A percentile compares a stretch with the other conserved stretches of the same genome.
These are phyloP conservation scores for Philereme vetulata DNA, from an alignment of 2,888 invertebrate species.

Conservation along the genomic window DNA sequence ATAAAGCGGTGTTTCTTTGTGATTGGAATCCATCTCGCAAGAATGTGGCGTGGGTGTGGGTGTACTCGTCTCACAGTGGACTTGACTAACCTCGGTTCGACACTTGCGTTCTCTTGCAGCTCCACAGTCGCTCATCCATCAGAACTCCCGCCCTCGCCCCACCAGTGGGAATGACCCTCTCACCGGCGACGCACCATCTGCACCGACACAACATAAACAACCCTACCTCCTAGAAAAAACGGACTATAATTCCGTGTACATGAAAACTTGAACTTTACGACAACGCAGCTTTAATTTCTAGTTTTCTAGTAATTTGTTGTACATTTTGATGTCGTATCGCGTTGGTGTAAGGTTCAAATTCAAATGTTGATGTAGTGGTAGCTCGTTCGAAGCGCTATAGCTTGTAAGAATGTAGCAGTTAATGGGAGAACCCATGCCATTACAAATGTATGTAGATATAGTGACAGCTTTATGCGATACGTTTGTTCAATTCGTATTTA, in stretches of 20 bases:
- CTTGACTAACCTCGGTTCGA: conserved; percentile 42
- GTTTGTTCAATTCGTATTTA: conserved; percentile 19
- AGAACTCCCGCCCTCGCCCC: conserved; percentile 98
- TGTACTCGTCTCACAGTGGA: conserved; percentile 20
- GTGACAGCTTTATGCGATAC: conserved; percentile 17
- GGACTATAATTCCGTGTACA: conserved; percentile 6
- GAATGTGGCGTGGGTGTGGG: conserved; percentile 57
- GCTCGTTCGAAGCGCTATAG: conserved; percentile 16
- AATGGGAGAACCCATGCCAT: conserved; percentile 10
- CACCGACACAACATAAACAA: conserved; percentile 57
- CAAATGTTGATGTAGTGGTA: conserved; percentile 22
- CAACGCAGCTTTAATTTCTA: conserved; percentile 19
- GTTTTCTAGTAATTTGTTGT: conserved; percentile 17
- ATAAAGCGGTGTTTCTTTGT: background rate
- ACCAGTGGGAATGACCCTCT: conserved; percentile 97
- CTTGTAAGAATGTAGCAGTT: conserved; percentile 6
- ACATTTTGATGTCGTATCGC: conserved; percentile 11
- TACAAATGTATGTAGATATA: conserved; percentile 18
- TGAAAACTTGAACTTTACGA: conserved; percentile 17
- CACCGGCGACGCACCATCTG: conserved; percentile 60
- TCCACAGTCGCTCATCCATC: conserved; percentile 98
- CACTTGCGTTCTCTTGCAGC: conserved; percentile 85
- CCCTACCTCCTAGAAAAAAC: conserved; percentile 17
- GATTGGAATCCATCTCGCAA: conserved; percentile 39
- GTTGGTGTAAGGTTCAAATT: conserved; percentile 22